A percentile compares a stretch with the other conserved stretches of the same genome.
These are phyloP conservation scores for Drosophila merina DNA, from an alignment of 2,888 invertebrate species.

Conservation along the genomic window DNA sequence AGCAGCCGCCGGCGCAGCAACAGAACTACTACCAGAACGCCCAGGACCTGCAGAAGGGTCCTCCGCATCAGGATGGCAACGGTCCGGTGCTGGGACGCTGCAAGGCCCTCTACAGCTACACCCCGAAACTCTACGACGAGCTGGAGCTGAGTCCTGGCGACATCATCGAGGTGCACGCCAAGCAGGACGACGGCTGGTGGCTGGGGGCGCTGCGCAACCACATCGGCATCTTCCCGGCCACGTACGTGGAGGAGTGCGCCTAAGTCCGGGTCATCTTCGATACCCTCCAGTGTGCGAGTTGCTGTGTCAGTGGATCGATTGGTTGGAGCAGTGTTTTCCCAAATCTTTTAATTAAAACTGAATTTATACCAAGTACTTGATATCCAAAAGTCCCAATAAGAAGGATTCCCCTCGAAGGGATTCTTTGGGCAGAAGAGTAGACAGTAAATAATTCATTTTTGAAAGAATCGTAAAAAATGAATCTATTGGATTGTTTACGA, in stretches of 20 bases:
- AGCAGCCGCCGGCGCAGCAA: not conserved
- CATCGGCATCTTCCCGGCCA: constrained; percentile 96
- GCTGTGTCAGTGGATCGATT: constrained; percentile 4
- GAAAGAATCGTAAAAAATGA: constrained; percentile 9
- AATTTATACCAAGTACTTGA: no score
- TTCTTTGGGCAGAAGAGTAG: not conserved
- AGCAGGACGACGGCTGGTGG: constrained; percentile 98
- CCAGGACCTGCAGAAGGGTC: constrained; percentile 57
- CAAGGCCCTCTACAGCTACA: constrained; percentile 93
- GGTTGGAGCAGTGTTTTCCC: not conserved
- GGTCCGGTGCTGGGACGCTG: constrained; percentile 87
- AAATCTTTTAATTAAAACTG: no score
- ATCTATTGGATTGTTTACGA: not conserved
- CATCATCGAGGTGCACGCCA: constrained; percentile 93
- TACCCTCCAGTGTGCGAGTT: not conserved
- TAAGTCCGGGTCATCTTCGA: constrained; percentile 39
- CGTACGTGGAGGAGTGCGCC: constrained; percentile 93
- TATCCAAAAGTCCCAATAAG: no score
- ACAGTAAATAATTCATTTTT: constrained; percentile 23
- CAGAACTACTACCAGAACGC: constrained; percentile 69
- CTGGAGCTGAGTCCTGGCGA: constrained; percentile 91
- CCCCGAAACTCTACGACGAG: constrained; percentile 94
- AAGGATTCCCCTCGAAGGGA: not conserved
- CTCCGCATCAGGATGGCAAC: constrained; percentile 32
- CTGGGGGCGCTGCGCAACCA: constrained; percentile 91